phyloP scores from a whole-genome alignment of 2,888 invertebrate species.

The Leptinotarsa haldemani region DNA sequence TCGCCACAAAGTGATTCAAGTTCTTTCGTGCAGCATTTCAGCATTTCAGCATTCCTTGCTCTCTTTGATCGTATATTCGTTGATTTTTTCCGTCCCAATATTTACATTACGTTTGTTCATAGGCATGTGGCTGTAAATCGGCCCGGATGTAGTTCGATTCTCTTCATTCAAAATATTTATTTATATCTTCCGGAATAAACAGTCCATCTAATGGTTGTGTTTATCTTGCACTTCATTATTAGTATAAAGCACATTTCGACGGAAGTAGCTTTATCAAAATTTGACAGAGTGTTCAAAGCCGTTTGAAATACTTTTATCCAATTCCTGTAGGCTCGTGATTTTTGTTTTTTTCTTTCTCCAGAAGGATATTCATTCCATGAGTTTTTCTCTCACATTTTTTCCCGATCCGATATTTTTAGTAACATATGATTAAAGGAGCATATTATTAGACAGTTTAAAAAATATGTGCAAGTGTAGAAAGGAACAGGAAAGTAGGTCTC shows the following conservation, averaged over 20 bases:
- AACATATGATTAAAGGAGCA: no score
- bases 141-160: slow-evolving; percentile 17
- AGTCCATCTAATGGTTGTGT: background rate
- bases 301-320: no score
- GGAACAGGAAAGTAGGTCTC: no score
- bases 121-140: background rate
- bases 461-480: no score
- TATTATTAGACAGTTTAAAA: no score
- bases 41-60: background rate
- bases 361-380: no score
- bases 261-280: background rate
- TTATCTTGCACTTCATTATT: slow-evolving; percentile 6
- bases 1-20: no score
- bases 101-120: background rate
- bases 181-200: slow-evolving; percentile 18
- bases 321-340: no score
- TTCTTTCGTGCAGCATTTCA: background rate
- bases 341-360: no score
- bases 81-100: background rate
- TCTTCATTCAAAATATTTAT: slow-evolving; percentile 19
- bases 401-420: no score
- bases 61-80: background rate
- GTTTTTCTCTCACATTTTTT: no score
- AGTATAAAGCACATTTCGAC: background rate
- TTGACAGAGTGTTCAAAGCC: background rate